Base-by-base conservation (phyloP, 2,113 vertebrate genomes). In the Varanus salvator region DNA sequence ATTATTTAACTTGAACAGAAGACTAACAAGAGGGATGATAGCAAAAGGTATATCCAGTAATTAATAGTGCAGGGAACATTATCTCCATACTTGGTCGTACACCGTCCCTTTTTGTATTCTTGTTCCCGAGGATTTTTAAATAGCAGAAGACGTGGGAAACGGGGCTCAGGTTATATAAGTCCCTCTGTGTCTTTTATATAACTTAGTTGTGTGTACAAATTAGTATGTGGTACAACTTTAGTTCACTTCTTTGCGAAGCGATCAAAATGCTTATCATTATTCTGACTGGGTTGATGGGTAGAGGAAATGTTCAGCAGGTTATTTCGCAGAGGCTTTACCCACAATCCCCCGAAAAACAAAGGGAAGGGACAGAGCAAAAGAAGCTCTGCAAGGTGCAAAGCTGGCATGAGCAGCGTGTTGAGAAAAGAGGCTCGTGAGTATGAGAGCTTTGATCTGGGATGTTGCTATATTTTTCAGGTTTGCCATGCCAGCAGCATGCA, bases 131-230 rank as follows among this genome's bases (percentile, higher is more conserved):
- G 23, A 48, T 89, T 83, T 57, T 90, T 87, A 90, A 93, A 91
- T 89, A 88, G 69, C 87, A 91, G 80, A 31, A 44, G 27, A 85
- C 87, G 82, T 91, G 92, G 86, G 90, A 85, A 93, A 77, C 57
- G 52, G 85, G 27, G 87, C 57, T 85, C 88, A n/a, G 74, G 38
- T 31, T 92, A 69, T 48, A 72, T 92, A 57, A 89, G 29, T 34
- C 48, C 19, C 91, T 91, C 50, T 81, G 72, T 9, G 44, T 87
- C 64, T 88, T 48, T 48, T 94, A 57, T 66, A 78, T 92, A 89
- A 83, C 38, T 15, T 0, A 54, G 90, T 71, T 90, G 60, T 72
- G 64, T 72, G 90, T 80, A 84, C 4, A 91, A 86, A 81, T 91
- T 87, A 84, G 54, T 87, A 85, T 57, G 0, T 0, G 38, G 82